A percentile compares a stretch with the other conserved stretches of the same genome.
Conservation (phyloP, 2,797 vertebrate genomes). For the Lerista edwardsae region DNA sequence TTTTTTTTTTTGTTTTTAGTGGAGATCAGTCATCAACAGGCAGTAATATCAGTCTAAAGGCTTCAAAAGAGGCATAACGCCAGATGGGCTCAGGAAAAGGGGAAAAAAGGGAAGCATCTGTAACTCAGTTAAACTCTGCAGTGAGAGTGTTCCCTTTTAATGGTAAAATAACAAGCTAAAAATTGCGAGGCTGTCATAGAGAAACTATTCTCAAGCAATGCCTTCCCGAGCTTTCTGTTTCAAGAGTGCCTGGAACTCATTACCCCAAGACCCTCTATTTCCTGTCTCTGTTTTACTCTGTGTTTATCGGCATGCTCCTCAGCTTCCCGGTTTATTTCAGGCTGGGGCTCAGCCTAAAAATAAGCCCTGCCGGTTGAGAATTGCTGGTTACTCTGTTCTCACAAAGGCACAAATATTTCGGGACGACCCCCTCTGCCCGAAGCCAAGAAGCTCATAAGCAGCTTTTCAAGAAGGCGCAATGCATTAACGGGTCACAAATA, state of each 20-base stretch:
- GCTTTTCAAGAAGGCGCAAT: conserved; percentile 44
- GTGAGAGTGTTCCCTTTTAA: conserved; percentile 71
- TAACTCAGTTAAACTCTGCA: conserved; percentile 58
- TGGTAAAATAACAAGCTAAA: conserved; percentile 71
- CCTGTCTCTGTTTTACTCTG: conserved; percentile 77
- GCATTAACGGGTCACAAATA: conserved; percentile 51
- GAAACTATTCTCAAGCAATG: conserved; percentile 83
- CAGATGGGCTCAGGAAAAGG: conserved; percentile 74
- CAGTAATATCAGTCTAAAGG: conserved; percentile 73
- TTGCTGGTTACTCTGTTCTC: conserved; percentile 66
- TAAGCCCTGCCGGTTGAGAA: conserved; percentile 71
- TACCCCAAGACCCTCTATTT: conserved; percentile 81
- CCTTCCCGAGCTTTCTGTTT: conserved; percentile 75
- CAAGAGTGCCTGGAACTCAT: conserved; percentile 83
- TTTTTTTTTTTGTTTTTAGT: conserved; percentile 67
- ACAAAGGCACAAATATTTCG: conserved; percentile 59
- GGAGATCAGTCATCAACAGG: conserved; percentile 41
- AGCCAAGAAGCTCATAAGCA: conserved; percentile 48
- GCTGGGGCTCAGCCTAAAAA: conserved; percentile 78
- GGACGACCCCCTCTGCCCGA: conserved; percentile 13
- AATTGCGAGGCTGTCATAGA: conserved; percentile 78
- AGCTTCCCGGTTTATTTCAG: conserved; percentile 79
- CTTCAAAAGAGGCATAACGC: conserved; percentile 75
- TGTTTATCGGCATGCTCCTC: conserved; percentile 74
- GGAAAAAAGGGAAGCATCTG: conserved; percentile 59